phyloP scores from a whole-genome alignment of 2,888 invertebrate genomes.

The Sicus ferrugineus region DNA sequence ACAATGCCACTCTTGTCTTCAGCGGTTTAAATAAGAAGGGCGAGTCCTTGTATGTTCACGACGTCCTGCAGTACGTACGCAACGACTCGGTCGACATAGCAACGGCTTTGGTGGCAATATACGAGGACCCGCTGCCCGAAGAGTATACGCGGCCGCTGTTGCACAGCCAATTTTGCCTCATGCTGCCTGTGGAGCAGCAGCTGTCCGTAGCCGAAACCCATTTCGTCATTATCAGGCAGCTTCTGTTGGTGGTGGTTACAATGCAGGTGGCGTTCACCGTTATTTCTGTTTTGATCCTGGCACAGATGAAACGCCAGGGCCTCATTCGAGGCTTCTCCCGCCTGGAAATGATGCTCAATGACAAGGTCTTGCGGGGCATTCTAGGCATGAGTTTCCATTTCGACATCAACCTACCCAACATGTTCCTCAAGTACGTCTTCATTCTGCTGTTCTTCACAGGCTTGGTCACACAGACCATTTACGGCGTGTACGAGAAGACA shows the following conservation, averaged over 20 bases:
- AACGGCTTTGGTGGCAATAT: not conserved
- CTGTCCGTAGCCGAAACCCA: conserved; percentile 6
- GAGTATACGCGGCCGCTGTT: conserved; percentile 23
- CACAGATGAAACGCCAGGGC: not conserved
- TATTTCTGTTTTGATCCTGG: not conserved
- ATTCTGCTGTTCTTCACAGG: conserved; percentile 25
- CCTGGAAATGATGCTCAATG: conserved; percentile 6
- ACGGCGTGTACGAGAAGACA: conserved; percentile 27
- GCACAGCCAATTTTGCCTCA: conserved; percentile 28
- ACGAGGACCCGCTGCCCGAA: conserved; percentile 1
- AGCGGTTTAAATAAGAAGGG: not conserved
- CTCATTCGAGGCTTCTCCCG: not conserved
- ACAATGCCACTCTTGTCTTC: conserved; percentile 20
- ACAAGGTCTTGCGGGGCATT: conserved; percentile 23
- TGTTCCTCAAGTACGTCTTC: conserved; percentile 15
- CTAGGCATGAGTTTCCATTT: conserved; percentile 24
- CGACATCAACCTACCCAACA: not conserved
- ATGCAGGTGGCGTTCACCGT: not conserved
- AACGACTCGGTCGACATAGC: conserved; percentile 29
- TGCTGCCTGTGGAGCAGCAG: conserved; percentile 28
- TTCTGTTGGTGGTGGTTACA: not conserved
- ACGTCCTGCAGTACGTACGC: not conserved
- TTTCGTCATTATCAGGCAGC: not conserved
- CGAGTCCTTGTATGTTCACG: not conserved
- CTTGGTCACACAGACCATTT: conserved; percentile 3